These are phyloP conservation scores for Hanleya hanleyi DNA, from an alignment of 2,888 invertebrate species.

Conservation along the genomic window DNA sequence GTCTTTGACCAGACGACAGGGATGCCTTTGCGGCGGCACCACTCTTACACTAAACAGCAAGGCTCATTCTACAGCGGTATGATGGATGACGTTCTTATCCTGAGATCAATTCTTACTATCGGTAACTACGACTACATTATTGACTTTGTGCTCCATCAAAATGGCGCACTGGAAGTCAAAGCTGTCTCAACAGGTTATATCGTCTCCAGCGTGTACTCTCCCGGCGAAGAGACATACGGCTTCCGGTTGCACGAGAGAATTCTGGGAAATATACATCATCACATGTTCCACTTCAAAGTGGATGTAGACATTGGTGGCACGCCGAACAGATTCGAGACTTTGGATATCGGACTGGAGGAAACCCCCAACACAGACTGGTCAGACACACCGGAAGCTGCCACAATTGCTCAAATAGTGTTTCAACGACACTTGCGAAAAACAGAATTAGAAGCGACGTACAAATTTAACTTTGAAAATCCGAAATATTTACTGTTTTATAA, in stretches of 20 bases:
- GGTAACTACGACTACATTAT: constrained; percentile 41
- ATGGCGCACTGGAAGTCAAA: constrained; percentile 30
- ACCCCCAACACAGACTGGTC: neutral
- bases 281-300: constrained; percentile 36
- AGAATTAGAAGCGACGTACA: constrained; percentile 30
- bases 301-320: constrained; percentile 35
- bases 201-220: constrained; percentile 17
- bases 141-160: constrained; percentile 34
- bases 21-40: constrained; percentile 32
- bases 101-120: constrained; percentile 24
- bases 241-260: constrained; percentile 19
- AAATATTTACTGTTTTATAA: constrained; percentile 34
- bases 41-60: neutral
- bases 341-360: constrained; percentile 12
- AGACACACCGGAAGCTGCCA: neutral
- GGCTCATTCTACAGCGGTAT: constrained; percentile 27
- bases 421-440: constrained; percentile 9
- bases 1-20: constrained; percentile 36
- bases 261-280: constrained; percentile 35
- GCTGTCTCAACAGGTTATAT: constrained; percentile 36
- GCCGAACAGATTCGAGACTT: constrained; percentile 32
- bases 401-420: neutral
- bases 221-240: constrained; percentile 26
- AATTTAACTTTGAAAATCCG: constrained; percentile 33
- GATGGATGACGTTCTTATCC: constrained; percentile 24